phyloP scores from a whole-genome alignment of 2,797 vertebrate species.

The Propithecus deckenii region DNA sequence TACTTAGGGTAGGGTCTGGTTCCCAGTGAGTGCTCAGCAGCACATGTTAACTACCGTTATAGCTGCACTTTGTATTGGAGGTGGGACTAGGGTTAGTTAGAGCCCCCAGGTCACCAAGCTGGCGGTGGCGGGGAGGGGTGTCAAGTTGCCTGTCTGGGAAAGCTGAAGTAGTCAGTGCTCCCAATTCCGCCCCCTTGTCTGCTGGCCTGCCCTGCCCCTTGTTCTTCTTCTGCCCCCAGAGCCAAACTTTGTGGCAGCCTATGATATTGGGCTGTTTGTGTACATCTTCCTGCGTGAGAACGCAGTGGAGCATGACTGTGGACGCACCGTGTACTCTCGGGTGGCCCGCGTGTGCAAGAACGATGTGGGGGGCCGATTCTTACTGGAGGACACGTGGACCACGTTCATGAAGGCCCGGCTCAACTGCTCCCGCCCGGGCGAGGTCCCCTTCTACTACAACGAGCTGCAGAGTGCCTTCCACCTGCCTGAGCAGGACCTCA shows the following conservation, averaged over 20 bases:
- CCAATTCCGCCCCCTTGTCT: not conserved
- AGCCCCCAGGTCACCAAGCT: not conserved
- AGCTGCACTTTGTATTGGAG: not conserved
- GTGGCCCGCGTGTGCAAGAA: slow-evolving; percentile 98
- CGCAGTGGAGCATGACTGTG: slow-evolving; percentile 97
- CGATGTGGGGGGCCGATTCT: slow-evolving; percentile 95
- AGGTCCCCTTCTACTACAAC: slow-evolving; percentile 98
- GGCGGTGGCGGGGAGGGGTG: not conserved
- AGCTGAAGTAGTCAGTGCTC: not conserved
- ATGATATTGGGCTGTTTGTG: slow-evolving; percentile 96
- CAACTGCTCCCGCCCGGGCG: slow-evolving; percentile 97
- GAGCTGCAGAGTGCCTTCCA: slow-evolving; percentile 99
- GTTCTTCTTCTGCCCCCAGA: slow-evolving; percentile 83
- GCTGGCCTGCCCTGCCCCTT: not conserved
- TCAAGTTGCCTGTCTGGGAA: not conserved
- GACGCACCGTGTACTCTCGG: slow-evolving; percentile 95
- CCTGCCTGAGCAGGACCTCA: slow-evolving; percentile 96
- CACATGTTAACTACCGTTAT: not conserved
- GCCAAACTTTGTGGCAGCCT: slow-evolving; percentile 98
- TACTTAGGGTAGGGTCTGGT: not conserved
- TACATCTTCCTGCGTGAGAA: slow-evolving; percentile 99
- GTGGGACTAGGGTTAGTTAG: not conserved
- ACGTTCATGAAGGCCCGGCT: slow-evolving; percentile 98
- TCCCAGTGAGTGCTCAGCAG: not conserved
- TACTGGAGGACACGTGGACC: slow-evolving; percentile 99